These are phyloP conservation scores for Anableps anableps DNA, from an alignment of 2,797 vertebrate genomes.

Conservation along the genomic window DNA sequence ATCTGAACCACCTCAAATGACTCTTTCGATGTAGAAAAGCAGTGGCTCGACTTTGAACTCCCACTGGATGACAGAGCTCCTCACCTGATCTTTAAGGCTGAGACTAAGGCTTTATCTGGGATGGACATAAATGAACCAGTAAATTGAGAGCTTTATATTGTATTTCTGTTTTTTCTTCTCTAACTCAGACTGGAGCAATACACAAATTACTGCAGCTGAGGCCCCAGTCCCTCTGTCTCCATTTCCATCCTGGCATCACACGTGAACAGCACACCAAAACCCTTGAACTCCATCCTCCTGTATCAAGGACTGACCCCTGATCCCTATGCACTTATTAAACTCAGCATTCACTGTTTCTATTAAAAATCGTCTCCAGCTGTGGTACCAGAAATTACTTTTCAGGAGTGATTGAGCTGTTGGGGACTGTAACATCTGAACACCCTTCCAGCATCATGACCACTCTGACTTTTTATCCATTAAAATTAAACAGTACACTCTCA, in stretches of 20 bases:
- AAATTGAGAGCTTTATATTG: neutral
- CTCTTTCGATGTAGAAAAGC: neutral
- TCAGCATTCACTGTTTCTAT: conserved; percentile 51
- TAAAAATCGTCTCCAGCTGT: conserved; percentile 70
- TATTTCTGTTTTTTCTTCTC: too few relatives aligned
- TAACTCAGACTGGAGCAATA: too few relatives aligned
- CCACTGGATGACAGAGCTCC: neutral
- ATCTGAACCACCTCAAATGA: neutral
- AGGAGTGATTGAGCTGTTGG: conserved; percentile 42
- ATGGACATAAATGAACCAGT: neutral
- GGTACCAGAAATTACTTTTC: conserved; percentile 62
- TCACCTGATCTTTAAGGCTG: neutral
- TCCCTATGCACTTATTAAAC: neutral
- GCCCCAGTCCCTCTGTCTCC: neutral
- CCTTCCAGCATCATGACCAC: neutral
- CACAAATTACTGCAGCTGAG: neutral
- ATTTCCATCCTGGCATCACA: neutral
- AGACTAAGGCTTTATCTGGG: neutral
- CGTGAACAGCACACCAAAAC: neutral
- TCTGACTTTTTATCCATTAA: neutral
- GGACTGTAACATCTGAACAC: conserved; percentile 43
- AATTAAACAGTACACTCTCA: neutral
- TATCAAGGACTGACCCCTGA: neutral
- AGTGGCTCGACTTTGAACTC: neutral
- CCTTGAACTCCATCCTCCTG: neutral